Base-by-base conservation (phyloP, 2,888 invertebrate genomes). In the Campaea margaritaria region DNA sequence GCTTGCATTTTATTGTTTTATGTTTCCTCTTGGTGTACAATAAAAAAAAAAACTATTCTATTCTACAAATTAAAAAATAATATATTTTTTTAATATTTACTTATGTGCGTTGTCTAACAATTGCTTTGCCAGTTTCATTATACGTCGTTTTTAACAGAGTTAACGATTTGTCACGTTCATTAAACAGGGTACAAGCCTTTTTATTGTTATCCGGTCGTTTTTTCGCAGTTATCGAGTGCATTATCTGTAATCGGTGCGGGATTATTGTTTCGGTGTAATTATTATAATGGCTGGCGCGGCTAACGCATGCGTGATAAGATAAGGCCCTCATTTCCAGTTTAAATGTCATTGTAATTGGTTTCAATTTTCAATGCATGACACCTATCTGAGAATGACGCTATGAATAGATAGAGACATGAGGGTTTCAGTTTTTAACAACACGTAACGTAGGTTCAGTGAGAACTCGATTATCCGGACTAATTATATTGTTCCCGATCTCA, bases 221-320 rank as follows among this genome's bases (percentile, higher is more conserved):
- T 39, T 39, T 14, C 5, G n/a, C 31, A 39, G 14, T 34, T 42
- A 31, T 47, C 41, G 28, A 42, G 31, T 27, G 10, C 10, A 45
- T 13, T 47, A 54, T 53, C 15, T 49, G 15, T 50, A 50, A 59
- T 50, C 45, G 49, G 5, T 11, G 12, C 39, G 34, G 55, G 28
- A 57, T 58, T 58, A 59, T 16, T 15, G 34, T 51, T 46, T 36
- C 52, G 36, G 53, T 58, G 36, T 49, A 31, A 61, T 65, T 60
- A 61, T 14, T 16, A 51, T 58, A 63, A 64, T 47, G 21, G 36
- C 11, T 42, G 28, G 46, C 51, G 34, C 39, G 46, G 44, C 52
- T 51, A 65, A 48, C 59, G 47, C 49, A 62, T 34, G 51, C 53
- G 31, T 45, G 59, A 64, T 62, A 55, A 61, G 63, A 64, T 62